phyloP scores from a whole-genome alignment of 1,140 invertebrate species.

The Drosophila auraria region DNA sequence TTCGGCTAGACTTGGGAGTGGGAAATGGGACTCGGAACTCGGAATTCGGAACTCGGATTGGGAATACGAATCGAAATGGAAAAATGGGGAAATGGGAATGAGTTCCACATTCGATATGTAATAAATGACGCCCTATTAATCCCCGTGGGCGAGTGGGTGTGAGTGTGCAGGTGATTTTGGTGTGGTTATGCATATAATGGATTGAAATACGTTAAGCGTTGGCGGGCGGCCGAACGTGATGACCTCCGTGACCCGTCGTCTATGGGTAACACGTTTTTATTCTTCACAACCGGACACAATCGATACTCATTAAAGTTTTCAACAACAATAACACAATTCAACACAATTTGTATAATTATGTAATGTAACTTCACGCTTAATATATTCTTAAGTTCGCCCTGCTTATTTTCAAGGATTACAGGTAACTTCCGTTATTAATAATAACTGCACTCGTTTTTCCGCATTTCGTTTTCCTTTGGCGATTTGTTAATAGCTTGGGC shows the following conservation, averaged over 20 bases:
- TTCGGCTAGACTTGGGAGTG: slow-evolving; percentile 6
- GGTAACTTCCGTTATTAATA: background rate
- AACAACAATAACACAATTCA: slow-evolving; percentile 55
- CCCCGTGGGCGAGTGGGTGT: slow-evolving; percentile 11
- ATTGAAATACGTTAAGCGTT: slow-evolving; percentile 63
- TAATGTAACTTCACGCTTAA: slow-evolving; percentile 12
- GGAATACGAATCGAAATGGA: slow-evolving; percentile 14
- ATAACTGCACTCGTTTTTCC: background rate
- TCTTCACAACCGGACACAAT: slow-evolving; percentile 50
- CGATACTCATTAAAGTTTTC: slow-evolving; percentile 83
- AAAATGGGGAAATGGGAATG: slow-evolving; percentile 28
- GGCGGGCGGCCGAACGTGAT: slow-evolving; percentile 47
- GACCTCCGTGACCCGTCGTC: slow-evolving; percentile 67
- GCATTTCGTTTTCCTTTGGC: background rate
- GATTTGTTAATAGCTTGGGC: slow-evolving; percentile 5
- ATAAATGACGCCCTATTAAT: slow-evolving; percentile 66
- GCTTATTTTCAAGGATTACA: background rate
- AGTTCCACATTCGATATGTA: slow-evolving; percentile 58
- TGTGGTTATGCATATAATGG: slow-evolving; percentile 64
- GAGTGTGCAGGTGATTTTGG: slow-evolving; percentile 40
- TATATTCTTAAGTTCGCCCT: background rate
- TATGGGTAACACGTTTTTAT: slow-evolving; percentile 62
- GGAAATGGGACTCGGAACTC: background rate
- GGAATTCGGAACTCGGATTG: background rate
- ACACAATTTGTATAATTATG: slow-evolving; percentile 28